Evolutionary conservation across 2,888 invertebrate species (phyloP), one percentile per base, ranked within the genome.

Genomic region (Fissipunctia ypsillon): DNA sequence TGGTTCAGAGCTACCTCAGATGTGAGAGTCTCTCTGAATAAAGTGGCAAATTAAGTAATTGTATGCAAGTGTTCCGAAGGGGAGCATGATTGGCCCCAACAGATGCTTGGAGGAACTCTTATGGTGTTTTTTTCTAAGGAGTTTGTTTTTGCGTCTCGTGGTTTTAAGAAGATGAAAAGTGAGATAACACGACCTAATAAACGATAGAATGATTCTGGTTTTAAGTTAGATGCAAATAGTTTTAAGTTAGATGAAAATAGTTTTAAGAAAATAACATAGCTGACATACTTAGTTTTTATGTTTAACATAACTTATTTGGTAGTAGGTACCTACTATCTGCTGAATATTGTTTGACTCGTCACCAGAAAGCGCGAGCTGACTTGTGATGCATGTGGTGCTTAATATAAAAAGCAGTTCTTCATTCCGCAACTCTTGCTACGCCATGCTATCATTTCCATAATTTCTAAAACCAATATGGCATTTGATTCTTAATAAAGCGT

Each of bases 11-110:
- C 73, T 76, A 84, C 85, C 83, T 84, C 80, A 83, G 78, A 86
- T 80, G 80, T 82, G 71, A 84, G 84, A 79, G 79, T 63, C 82
- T 80, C 80, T 84, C 72, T 61, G 85, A 78, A 78, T 80, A 86
- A 89, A 90, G 90, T 88, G 89, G 88, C 88, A 83, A 90, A 90
- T 90, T 90, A 91, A 90, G 91, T 89, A 90, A 91, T 90, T 90
- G 90, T 90, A 91, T 91, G 90, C 90, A 90, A 90, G 89, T 85
- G 88, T 76, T 73, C 74, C 76, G 87, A 85, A 88, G 85, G 84
- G 86, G 84, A 83, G 74, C 78, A 69, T 78, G 84, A 88, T 85
- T 86, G 85, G 83, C 82, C 79, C 64, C 83, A 73, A 76, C 78
- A 80, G 74, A 77, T 84, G 79, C 83, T 85, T 77, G 59, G 69